Base-by-base conservation (phyloP, 2,797 vertebrate genomes). In the Onychomys arenicola region DNA sequence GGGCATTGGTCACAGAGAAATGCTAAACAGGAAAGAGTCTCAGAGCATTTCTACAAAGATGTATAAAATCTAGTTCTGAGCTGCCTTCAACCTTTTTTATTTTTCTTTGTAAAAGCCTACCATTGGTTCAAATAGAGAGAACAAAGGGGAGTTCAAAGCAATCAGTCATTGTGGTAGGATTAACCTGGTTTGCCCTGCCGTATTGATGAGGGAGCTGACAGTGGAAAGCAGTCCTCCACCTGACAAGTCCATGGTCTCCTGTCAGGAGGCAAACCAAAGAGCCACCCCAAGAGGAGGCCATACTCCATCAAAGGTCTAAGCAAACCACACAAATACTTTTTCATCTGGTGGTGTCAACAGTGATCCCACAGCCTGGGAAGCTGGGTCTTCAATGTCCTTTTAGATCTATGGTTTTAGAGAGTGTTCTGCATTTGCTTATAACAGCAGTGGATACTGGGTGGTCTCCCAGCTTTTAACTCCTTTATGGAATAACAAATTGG, bases 391-490 rank as follows among this genome's bases (percentile, higher is more conserved):
- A 40, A 75, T 57, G 73, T 78, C 61, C 52, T 92, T 94, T 94
- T 34, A 37, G 84, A 89, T 67, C 52, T 87, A 37, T 46, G 40
- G 34, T 88, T 96, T 96, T 57, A 87, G 71, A 86, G 83, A 89
- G n/a, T 40, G 71, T 57, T 85, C 40, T 9, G 9, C 17, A 63
- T 85, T 86, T n/a, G 90, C 21, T 25, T 78, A 90, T 61, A 83
- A 84, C 80, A 85, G 49, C 27, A 67, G 67, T 80, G 29, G 57
- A 49, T 87, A 37, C 34, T 34, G 11, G 73, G 4, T 83, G 43
- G 21, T 87, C 81, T 81, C 80, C 34, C 57, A 71, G 82, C 27
- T 67, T 94, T 46, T 92, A 86, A 89, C 69, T 91, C 95, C n/a
- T 90, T 82, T 95, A 32, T 57, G 16, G 34, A 90, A 95, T 11